Percentiles rank a stretch among this genome's conserved stretches.
Conservation (phyloP, 1,140 invertebrate genomes). For the Dinoponera quadriceps region DNA sequence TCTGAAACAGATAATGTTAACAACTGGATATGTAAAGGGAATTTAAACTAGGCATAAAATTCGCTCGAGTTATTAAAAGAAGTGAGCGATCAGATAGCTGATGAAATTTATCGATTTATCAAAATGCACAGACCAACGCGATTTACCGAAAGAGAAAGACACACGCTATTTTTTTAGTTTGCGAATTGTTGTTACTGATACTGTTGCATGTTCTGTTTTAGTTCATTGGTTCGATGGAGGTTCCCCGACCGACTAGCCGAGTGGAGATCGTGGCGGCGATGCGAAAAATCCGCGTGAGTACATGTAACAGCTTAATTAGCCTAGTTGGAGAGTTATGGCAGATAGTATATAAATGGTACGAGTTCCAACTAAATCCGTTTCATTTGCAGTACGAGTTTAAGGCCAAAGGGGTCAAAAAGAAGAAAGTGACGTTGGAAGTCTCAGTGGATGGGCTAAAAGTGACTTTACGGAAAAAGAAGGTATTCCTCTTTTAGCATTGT, state of each 20-base stretch:
- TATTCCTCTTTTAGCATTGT: conserved; percentile 47
- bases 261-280: conserved; percentile 99
- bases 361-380: conserved; percentile 72
- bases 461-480: conserved; percentile 92
- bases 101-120: background rate
- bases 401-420: conserved; percentile 98
- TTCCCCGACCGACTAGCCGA: conserved; percentile 96
- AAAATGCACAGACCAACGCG: background rate
- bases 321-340: conserved; percentile 3
- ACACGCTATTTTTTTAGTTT: background rate
- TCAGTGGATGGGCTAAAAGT: conserved; percentile 98
- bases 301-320: conserved; percentile 66
- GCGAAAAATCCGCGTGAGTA: conserved; percentile 97
- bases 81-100: background rate
- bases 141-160: background rate
- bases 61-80: too few relatives aligned
- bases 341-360: too few relatives aligned
- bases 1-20: background rate
- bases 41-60: background rate
- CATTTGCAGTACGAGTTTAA: conserved; percentile 98
- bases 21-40: background rate
- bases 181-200: background rate
- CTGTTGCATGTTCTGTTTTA: conserved; percentile 83
- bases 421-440: conserved; percentile 97
- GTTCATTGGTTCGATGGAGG: conserved; percentile 99